Evolutionary conservation across 1,140 invertebrate genomes (phyloP).

Genomic region (Augochlora pura): DNA sequence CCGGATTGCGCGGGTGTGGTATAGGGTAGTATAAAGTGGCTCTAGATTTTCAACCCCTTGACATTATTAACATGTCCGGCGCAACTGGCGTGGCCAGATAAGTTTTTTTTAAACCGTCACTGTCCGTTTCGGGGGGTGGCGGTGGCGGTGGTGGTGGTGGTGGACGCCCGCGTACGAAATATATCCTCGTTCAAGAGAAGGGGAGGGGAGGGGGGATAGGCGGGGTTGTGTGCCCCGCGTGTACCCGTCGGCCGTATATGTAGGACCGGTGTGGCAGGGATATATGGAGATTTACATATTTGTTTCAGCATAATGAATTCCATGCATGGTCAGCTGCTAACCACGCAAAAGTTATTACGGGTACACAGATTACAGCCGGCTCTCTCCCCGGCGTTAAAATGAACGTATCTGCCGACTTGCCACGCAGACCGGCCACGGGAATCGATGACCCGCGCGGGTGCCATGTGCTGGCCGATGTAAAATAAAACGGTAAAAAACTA

Average conservation of each 20-base stretch:
- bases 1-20: too few relatives aligned
- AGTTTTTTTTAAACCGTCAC: constrained; percentile 47
- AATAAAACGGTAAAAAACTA: constrained; percentile 1
- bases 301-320: constrained; percentile 67
- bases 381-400: constrained; percentile 50
- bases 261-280: constrained; percentile 34
- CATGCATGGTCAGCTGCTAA: constrained; percentile 67
- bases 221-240: too few relatives aligned
- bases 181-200: constrained; percentile 27
- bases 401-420: constrained; percentile 55
- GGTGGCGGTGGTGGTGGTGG: too few relatives aligned
- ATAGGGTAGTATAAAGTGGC: background rate
- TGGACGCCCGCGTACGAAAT: constrained; percentile 34
- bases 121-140: constrained; percentile 15
- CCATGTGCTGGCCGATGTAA: constrained; percentile 28
- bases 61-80: constrained; percentile 45
- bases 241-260: constrained; percentile 8
- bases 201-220: too few relatives aligned
- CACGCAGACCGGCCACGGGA: constrained; percentile 37
- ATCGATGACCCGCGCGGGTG: constrained; percentile 33
- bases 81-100: constrained; percentile 39
- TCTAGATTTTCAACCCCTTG: constrained; percentile 14
- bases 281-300: constrained; percentile 65
- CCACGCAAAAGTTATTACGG: constrained; percentile 67
- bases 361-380: constrained; percentile 62